Percentiles rank a stretch among this genome's conserved stretches.
Conservation (phyloP, 2,797 vertebrate species). For the Melanogrammus aeglefinus region DNA sequence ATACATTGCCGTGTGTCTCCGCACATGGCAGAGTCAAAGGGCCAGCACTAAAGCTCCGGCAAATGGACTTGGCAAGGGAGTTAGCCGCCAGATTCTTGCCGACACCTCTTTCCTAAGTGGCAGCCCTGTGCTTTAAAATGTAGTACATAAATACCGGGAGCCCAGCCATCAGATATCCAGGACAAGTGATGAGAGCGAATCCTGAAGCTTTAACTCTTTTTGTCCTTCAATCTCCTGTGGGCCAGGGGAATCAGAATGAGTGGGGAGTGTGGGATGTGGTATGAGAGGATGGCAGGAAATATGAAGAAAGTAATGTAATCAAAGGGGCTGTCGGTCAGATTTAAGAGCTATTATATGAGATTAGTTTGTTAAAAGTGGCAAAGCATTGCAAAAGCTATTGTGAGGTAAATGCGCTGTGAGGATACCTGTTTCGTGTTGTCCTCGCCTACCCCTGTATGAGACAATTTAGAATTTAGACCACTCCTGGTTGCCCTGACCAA, state of each 20-base stretch:
- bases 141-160: slow-evolving; percentile 55
- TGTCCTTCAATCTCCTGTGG: slow-evolving; percentile 57
- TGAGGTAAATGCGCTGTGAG: neutral
- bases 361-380: neutral
- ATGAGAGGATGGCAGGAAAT: slow-evolving; percentile 19
- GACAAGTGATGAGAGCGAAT: slow-evolving; percentile 63
- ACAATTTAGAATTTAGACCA: neutral
- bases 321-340: neutral
- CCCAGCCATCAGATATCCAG: slow-evolving; percentile 59
- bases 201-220: slow-evolving; percentile 56
- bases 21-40: slow-evolving; percentile 69
- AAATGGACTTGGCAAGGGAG: slow-evolving; percentile 63
- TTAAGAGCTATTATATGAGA: neutral
- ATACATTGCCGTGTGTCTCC: slow-evolving; percentile 58
- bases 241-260: slow-evolving; percentile 67
- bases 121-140: slow-evolving; percentile 55
- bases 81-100: slow-evolving; percentile 51
- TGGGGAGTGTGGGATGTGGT: slow-evolving; percentile 63
- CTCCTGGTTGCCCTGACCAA: neutral
- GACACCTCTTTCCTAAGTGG: slow-evolving; percentile 57
- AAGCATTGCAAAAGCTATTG: neutral
- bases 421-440: no score
- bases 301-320: neutral
- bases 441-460: neutral
- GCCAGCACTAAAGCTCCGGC: slow-evolving; percentile 54